phyloP scores from a whole-genome alignment of 2,888 invertebrate genomes.

The Fragum fragum region DNA sequence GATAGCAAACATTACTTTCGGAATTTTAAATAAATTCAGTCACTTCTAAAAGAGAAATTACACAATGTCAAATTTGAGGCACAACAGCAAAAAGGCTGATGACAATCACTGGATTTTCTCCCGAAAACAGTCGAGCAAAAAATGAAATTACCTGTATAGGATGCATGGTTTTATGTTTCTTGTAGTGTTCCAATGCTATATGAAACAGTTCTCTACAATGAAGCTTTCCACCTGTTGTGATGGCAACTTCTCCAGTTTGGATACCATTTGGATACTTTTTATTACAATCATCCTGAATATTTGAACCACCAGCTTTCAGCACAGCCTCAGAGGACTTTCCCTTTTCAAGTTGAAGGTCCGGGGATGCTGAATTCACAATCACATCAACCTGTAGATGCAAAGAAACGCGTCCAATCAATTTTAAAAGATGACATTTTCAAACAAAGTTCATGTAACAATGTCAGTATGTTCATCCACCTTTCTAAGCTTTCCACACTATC shows the following conservation, averaged over 20 bases:
- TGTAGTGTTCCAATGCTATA: constrained; percentile 59
- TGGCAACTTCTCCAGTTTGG: constrained; percentile 69
- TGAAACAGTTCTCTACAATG: constrained; percentile 67
- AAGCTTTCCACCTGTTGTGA: constrained; percentile 73
- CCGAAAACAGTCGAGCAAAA: too few species aligned
- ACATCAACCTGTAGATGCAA: constrained; percentile 77
- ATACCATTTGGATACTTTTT: constrained; percentile 70
- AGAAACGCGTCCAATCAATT: too few species aligned
- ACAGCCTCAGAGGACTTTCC: constrained; percentile 75
- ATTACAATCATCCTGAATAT: constrained; percentile 69
- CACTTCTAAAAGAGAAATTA: too few species aligned
- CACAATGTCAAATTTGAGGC: too few species aligned
- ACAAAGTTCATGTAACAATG: too few species aligned
- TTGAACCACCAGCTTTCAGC: constrained; percentile 65
- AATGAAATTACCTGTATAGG: background rate
- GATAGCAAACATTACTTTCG: too few species aligned
- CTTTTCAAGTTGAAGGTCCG: constrained; percentile 72
- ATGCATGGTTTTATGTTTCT: constrained; percentile 23
- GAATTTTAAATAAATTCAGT: too few species aligned
- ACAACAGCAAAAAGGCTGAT: too few species aligned
- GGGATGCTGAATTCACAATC: constrained; percentile 77
- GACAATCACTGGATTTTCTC: too few species aligned
- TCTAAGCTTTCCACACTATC: too few species aligned
- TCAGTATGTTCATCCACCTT: too few species aligned
- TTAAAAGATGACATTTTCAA: too few species aligned